Evolutionary conservation across 2,797 vertebrate genomes (phyloP), one percentile per base, ranked within the genome.

Genomic region (Sebastiscus tertius): DNA sequence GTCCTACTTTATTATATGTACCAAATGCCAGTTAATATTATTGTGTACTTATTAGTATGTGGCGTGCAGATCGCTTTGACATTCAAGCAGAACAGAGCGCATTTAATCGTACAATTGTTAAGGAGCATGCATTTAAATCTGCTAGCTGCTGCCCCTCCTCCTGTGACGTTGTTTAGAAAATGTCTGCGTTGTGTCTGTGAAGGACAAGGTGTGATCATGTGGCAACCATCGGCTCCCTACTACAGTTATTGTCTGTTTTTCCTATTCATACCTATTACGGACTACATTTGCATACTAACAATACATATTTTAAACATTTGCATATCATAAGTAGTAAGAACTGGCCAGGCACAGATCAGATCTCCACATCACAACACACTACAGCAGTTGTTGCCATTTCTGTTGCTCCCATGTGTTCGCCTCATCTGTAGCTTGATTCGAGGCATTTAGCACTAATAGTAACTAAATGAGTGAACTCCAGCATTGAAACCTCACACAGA

Each of bases 251-350:
- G 68, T 79, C 26, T 76, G 46, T 89, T 89, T 89, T 86, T 78
- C 76, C 75, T 89, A 81, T 91, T 87, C 79, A 81, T 83, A 75
- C 83, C 34, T 77, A 79, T 78, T 42, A 49, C 63, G 54, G 86
- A 85, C 80, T 78, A 60, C 68, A 88, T 92, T 90, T 92, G 78
- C 90, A 88, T 90, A 77, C 72, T 72, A 88, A 86, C 77, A 87
- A 91, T 71, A 79, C 71, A 83, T 83, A 71, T 83, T 71, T 84
- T 39, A 87, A 52, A 64, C 68, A 82, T 89, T 91, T 90, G 87
- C 87, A 86, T 90, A 77, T 33, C 63, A 85, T 81, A 69, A 78
- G 77, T 80, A 78, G 75, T 83, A 74, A 78, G 76, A 82, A 31
- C 77, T 52, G 84, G 71, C 81, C 88, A 62, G 78, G 11, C 39